Conservation (phyloP, 2,888 invertebrate species). For the Amblyteles armatorius region DNA sequence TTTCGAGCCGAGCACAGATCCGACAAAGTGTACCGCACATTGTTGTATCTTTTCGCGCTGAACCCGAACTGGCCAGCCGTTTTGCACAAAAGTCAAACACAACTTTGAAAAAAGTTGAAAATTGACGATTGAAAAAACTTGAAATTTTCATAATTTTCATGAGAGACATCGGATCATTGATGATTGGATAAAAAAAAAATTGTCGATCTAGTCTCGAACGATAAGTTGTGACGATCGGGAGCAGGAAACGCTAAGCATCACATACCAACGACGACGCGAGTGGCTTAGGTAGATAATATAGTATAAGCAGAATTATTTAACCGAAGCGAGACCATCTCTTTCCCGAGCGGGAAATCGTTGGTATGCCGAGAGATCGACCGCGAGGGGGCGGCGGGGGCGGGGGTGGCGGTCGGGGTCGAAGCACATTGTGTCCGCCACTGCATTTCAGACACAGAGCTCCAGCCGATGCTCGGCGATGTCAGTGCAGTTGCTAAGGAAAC, state of each 20-base stretch:
- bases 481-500: conserved; percentile 20
- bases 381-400: too few species aligned
- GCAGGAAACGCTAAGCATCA: conserved; percentile 61
- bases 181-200: too few species aligned
- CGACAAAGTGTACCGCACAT: too few species aligned
- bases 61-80: too few species aligned
- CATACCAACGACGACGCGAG: conserved; percentile 15
- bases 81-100: too few species aligned
- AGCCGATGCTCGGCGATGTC: conserved; percentile 21
- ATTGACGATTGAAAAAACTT: too few species aligned
- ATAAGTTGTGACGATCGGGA: conserved; percentile 41
- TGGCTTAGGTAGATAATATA: conserved; percentile 58
- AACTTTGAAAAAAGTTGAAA: too few species aligned
- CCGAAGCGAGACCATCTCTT: conserved; percentile 66
- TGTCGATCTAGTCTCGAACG: conserved; percentile 7
- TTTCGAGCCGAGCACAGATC: too few species aligned
- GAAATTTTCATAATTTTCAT: too few species aligned
- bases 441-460: background rate
- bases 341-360: conserved; percentile 63
- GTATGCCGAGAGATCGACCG: conserved; percentile 55
- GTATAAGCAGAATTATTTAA: conserved; percentile 64
- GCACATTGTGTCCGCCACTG: conserved; percentile 30
- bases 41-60: too few species aligned
- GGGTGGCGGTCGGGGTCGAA: conserved; percentile 32
- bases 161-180: too few species aligned